phyloP scores from a whole-genome alignment of 2,113 vertebrate species.

The Dasyprocta punctata region DNA sequence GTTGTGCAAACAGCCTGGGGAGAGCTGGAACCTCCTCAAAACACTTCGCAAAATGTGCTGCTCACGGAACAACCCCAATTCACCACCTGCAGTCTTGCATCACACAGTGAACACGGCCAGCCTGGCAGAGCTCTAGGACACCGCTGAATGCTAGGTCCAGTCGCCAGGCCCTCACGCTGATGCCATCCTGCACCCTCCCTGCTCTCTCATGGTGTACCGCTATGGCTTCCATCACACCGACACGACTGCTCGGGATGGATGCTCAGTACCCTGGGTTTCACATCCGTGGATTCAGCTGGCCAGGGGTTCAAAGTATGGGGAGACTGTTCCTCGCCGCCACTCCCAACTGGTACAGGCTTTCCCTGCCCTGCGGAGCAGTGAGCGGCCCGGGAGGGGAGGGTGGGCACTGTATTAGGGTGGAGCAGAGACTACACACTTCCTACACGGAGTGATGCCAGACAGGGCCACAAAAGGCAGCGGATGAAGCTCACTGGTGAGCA shows the following conservation, averaged over 20 bases:
- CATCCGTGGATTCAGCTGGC: no score
- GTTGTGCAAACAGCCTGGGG: background rate
- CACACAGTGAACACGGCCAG: background rate
- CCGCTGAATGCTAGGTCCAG: background rate
- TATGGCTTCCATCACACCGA: conserved; percentile 21
- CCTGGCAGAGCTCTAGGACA: background rate
- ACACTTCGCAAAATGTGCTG: background rate
- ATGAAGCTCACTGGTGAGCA: background rate
- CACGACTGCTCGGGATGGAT: background rate
- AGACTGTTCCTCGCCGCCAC: no score
- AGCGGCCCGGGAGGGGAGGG: background rate
- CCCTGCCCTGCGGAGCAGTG: background rate
- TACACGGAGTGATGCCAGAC: background rate
- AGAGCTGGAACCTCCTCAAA: background rate
- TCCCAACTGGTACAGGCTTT: background rate
- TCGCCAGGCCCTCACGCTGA: background rate
- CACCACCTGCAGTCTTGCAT: background rate
- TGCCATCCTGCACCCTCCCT: background rate
- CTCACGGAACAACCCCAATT: background rate
- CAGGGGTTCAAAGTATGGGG: background rate
- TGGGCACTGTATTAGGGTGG: background rate
- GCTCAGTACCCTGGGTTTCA: background rate
- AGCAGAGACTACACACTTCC: background rate
- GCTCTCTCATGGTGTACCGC: background rate
- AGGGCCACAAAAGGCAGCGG: background rate